Evolutionary conservation across 2,888 invertebrate genomes (phyloP), one percentile per base, ranked within the genome.

Genomic region (Lepidocyrtinus sp.): DNA sequence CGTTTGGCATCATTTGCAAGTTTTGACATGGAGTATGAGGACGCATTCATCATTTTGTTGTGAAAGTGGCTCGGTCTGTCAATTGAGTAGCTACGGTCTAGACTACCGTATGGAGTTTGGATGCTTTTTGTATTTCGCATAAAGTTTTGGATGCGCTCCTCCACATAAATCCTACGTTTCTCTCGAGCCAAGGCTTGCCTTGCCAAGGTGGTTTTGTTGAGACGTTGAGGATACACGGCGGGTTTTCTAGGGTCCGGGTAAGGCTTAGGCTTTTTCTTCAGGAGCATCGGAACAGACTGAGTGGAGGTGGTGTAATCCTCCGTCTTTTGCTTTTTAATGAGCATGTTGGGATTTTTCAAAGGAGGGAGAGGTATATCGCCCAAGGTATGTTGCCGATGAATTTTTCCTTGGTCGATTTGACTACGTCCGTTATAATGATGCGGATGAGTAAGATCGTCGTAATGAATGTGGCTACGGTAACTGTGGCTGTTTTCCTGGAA

Each of bases 131-230:
- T 67, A 19, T 84, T 84, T 64, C 82, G 78, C 62, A 87, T 84
- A 68, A 85, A 86, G 55, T 82, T 85, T 73, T 87, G 86, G 70
- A 87, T 86, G 45, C 87, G 64, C 50, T 86, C 85, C 61, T 87
- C 87, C 2, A 86, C 85, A 36, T 87, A 87, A 9, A 83, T 83
- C 7, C 86, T 78, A 7, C 87, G 73, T 65, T 87, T 87, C 45
- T 87, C 87, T 59, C 86, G 59, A 0, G 87, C 86, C 7, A 87
- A 65, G 1, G 87, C 86, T 77, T 87, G 87, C 19, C 87, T 71
- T 45, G 85, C 83, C 45, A 87, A 27, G 0, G 87, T 87, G 2
- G 86, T 83, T 81, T 87, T 87, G 61, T 86, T 87, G 63, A 85
- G 76, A n/a, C 87, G 77, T 63, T 87, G 86, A 0, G 86, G 87